Base-by-base conservation (phyloP, 2,113 vertebrate genomes). In the Podocnemis expansa region DNA sequence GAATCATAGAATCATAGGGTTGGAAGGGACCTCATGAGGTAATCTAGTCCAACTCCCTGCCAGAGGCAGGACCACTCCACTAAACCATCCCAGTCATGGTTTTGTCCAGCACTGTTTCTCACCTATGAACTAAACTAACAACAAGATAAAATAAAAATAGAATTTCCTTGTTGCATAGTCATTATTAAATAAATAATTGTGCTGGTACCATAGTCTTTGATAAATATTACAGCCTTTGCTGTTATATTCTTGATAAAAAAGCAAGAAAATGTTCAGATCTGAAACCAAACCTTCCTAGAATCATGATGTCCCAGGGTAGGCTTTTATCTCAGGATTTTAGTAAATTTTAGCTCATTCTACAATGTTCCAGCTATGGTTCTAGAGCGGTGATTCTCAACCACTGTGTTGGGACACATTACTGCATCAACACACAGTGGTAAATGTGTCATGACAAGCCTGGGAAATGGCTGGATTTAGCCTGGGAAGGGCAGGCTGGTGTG, bases 211-310 rank as follows among this genome's bases (percentile, higher is more conserved):
- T 8, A 91, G n/a, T 2, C 27, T 88, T 67, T 67, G 31, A 21
- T 38, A 67, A 67, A n/a, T 67, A 67, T 67, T 34, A 67, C 34
- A 38, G 63, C 34, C 34, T 67, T 67, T 67, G 17, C 34, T 5
- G 17, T 67, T 67, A 67, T 38, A n/a, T 67, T n/a, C 34, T 67
- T 67, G 17, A 34, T 67, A 67, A 75, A 43, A n/a, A n/a, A n/a
- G n/a, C n/a, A n/a, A n/a, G n/a, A n/a, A n/a, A n/a, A n/a, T n/a
- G 0, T 0, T 13, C 22, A 49, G 1, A 5, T 84, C 21, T 56
- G 51, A 10, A 41, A 10, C 63, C 63, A 70, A 70, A 8, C 5
- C 79, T 89, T 27, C 3, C 38, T 55, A 85, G 27, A 49, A 19
- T 0, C 80, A 55, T 63, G 13, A n/a, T 9, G 2, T 8, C 84